A percentile compares a stretch with the other conserved stretches of the same genome.
Evolutionary conservation across 2,797 vertebrate genomes (phyloP).

Genomic region (Pachyuromys duprasi): DNA sequence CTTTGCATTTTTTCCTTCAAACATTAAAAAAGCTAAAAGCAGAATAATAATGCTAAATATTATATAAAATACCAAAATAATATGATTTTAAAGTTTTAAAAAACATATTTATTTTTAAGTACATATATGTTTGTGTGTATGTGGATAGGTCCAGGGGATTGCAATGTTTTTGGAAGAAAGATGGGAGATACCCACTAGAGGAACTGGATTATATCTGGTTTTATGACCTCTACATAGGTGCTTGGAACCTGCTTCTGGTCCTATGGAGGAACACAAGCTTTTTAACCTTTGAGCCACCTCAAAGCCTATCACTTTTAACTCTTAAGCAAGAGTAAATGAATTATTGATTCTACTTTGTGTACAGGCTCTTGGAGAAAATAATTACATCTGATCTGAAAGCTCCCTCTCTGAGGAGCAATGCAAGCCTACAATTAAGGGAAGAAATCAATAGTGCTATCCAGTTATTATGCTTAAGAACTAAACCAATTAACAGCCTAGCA

Average conservation of each 20-base stretch:
- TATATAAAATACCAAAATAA: not conserved
- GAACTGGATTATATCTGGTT: not conserved
- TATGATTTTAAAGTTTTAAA: not conserved
- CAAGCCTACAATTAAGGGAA: not conserved
- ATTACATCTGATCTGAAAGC: not conserved
- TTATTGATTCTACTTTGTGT: not conserved
- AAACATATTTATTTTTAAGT: not conserved
- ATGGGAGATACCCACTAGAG: not conserved
- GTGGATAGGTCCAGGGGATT: not conserved
- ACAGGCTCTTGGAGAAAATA: not conserved
- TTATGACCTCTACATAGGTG: not conserved
- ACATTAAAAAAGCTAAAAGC: not conserved
- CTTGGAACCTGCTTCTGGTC: not conserved
- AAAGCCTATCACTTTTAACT: not conserved
- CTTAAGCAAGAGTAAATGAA: not conserved
- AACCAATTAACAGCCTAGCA: not conserved
- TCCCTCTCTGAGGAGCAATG: not conserved
- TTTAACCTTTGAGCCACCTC: not conserved
- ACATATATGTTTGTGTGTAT: not conserved
- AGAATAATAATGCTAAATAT: not conserved
- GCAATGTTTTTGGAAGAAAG: not conserved
- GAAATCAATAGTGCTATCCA: not conserved
- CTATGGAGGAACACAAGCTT: not conserved
- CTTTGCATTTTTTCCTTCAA: conserved; percentile 21
- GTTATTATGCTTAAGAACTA: not conserved